Conservation (phyloP, 2,113 vertebrate species). For the Cyanoderma ruficeps region DNA sequence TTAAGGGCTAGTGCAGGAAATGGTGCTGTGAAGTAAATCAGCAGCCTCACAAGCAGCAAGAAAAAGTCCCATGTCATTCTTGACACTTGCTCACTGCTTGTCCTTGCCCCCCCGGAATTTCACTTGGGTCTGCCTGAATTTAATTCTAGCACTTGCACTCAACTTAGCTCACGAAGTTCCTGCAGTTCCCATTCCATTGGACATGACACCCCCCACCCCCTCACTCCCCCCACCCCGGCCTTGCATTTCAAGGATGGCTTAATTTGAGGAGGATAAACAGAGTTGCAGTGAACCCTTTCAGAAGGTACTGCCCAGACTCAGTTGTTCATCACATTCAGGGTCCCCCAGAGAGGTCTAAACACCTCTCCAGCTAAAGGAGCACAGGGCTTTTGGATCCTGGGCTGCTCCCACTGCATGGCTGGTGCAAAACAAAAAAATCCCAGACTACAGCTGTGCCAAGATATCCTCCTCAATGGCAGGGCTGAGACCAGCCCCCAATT, state of each 20-base stretch:
- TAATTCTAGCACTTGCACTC: background rate
- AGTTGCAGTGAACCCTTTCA: background rate
- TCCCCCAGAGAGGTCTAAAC: background rate
- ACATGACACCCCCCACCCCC: no score
- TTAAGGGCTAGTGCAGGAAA: background rate
- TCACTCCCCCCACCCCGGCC: no score
- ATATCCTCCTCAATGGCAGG: background rate
- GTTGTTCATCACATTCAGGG: rapidly evolving
- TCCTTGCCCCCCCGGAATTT: background rate
- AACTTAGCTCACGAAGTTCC: background rate
- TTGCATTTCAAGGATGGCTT: background rate
- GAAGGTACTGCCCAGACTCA: background rate
- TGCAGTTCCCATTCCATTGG: background rate
- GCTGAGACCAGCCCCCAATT: background rate
- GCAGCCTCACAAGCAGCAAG: background rate
- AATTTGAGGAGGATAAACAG: background rate
- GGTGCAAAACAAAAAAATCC: background rate
- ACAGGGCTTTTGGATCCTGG: background rate
- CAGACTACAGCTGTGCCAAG: background rate
- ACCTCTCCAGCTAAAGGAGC: background rate
- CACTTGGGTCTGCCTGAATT: background rate
- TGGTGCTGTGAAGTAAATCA: background rate
- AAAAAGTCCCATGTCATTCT: background rate
- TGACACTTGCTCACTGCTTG: background rate
- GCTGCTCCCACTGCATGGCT: background rate